Base-by-base conservation (phyloP, 1,140 invertebrate species). In the Zelostemma sp. region DNA sequence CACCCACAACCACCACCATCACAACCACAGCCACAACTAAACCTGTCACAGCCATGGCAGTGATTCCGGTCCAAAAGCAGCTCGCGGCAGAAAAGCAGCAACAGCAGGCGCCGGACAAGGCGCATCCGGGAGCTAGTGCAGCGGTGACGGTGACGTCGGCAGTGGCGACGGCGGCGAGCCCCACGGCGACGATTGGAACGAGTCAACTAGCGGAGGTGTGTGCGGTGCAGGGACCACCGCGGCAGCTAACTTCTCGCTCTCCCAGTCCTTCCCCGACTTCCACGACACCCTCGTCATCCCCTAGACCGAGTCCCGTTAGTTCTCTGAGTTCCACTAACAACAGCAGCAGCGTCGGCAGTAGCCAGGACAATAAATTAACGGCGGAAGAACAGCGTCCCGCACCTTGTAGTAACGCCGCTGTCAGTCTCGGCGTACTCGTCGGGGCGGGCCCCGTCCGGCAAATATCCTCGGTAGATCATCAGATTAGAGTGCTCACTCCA, bases 401-500 rank as follows among this genome's bases (percentile, higher is more conserved):
- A 74, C 69, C 68, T 75, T 68, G 60, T 74, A 76, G 64, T 75
- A 73, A 70, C 64, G 65, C 74, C 54, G 70, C 72, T 74, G 79
- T 76, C 68, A 77, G 58, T 75, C 55, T 66, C 47, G 67, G 69
- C 57, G 72, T 72, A 47, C 72, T 62, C 49, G 62, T 80, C 68
- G 73, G 75, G 56, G 68, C 76, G 68, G 75, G 71, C 70, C 76
- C 77, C 72, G 74, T 75, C 38, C 80, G 82, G 40, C 83, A 84
- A 80, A 80, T 84, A 76, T 80, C 83, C 83, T 82, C 85, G 74
- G 82, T 84, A 80, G 92, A 93, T 86, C 91, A 92, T 84, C 91
- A 93, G 85, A 93, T 93, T 86, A 90, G 92, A 84, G 92, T 93
- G 85, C 89, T 94, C 82, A 93, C 93, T 76, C 92, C 92, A 71